Percentiles rank a stretch among this genome's conserved stretches.
Conservation (phyloP, 2,888 invertebrate genomes). For the Ophion obscuratus region DNA sequence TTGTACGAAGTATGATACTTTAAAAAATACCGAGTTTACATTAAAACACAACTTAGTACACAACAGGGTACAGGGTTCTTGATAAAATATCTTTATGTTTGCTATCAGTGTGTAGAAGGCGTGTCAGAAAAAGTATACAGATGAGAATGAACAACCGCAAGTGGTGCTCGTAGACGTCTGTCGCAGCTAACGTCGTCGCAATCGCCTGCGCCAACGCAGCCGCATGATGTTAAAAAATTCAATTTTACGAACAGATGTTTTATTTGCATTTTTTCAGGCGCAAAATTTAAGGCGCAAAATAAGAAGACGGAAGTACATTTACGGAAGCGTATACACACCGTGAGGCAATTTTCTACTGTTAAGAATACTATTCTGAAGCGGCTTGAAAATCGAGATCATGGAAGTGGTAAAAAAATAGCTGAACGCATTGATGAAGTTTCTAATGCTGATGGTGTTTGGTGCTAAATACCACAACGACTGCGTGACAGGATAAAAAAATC, state of each 20-base stretch:
- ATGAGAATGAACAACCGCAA: background rate
- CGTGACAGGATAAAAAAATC: background rate
- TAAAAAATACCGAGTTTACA: background rate
- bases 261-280: constrained; percentile 21
- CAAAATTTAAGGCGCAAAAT: constrained; percentile 20
- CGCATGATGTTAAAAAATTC: background rate
- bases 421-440: constrained; percentile 33
- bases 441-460: constrained; percentile 15
- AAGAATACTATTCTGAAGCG: background rate
- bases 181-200: constrained; percentile 20
- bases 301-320: constrained; percentile 1
- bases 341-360: no score
- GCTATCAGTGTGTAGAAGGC: no score
- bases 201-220: constrained; percentile 2
- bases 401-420: constrained; percentile 4
- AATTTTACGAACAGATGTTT: constrained; percentile 44
- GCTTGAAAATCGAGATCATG: constrained; percentile 19
- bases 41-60: background rate
- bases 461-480: constrained; percentile 43
- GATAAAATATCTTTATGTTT: background rate
- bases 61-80: constrained; percentile 1
- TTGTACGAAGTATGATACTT: no score
- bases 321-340: background rate
- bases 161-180: constrained; percentile 4
- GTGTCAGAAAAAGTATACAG: no score